phyloP scores from a whole-genome alignment of 2,113 vertebrate species.

The Ptyas mucosa region DNA sequence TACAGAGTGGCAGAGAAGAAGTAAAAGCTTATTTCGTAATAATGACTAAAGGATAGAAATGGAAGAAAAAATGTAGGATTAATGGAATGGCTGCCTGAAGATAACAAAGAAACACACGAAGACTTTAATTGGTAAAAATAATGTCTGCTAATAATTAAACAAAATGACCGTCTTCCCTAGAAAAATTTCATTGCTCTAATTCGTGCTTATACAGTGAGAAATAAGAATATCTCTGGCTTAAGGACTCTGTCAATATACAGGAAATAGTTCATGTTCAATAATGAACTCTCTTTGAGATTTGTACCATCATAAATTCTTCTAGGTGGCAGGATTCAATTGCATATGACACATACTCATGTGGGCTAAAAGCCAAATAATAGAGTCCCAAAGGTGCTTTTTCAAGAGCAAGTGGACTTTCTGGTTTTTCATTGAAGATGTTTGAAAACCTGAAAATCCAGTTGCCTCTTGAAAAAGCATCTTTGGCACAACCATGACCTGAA shows the following conservation, averaged over 20 bases:
- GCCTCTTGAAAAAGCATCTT: too few species aligned
- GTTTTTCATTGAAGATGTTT: too few species aligned
- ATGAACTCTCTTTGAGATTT: not conserved
- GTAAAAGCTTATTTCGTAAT: not conserved
- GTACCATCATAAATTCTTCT: not conserved
- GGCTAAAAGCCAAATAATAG: not conserved
- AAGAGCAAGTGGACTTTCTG: too few species aligned
- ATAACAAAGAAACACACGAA: not conserved
- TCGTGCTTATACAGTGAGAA: not conserved
- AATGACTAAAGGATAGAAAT: not conserved
- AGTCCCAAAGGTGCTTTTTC: not conserved
- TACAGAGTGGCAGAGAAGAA: not conserved
- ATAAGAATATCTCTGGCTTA: not conserved
- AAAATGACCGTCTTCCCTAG: not conserved
- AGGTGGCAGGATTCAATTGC: slow-evolving; percentile 24
- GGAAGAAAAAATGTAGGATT: not conserved
- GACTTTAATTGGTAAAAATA: not conserved
- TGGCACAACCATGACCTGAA: too few species aligned
- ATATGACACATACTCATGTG: slow-evolving; percentile 10
- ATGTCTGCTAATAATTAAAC: not conserved
- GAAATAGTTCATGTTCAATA: not conserved
- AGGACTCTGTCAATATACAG: rapidly evolving
- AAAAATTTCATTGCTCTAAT: not conserved
- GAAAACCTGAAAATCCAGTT: too few species aligned
- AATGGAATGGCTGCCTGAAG: not conserved